Percentiles rank a stretch among this genome's conserved stretches.
Conservation (phyloP, 2,113 vertebrate genomes). For the Motacilla alba region DNA sequence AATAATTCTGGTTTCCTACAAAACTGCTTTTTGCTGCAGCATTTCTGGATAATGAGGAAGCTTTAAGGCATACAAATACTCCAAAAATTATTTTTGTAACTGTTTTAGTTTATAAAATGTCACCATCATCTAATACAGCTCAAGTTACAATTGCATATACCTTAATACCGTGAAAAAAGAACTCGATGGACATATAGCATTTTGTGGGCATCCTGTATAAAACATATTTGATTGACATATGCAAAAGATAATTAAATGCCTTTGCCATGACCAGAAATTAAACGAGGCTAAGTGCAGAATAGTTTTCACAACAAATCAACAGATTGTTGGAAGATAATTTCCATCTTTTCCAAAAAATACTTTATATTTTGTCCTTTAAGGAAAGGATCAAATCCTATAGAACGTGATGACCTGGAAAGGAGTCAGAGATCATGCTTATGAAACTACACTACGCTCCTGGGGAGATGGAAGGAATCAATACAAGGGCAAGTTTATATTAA, state of each 20-base stretch:
- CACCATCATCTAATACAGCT: not conserved
- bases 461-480: not conserved
- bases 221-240: not conserved
- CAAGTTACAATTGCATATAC: not conserved
- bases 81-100: not conserved
- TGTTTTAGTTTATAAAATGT: not conserved
- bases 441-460: not conserved
- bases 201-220: not conserved
- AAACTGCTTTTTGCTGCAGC: not conserved
- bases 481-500: not conserved
- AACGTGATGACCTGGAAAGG: not conserved
- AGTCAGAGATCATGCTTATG: not conserved
- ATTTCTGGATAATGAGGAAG: not conserved
- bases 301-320: not conserved
- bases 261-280: not conserved
- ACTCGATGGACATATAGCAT: fast-evolving
- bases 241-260: not conserved
- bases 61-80: not conserved
- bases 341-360: not conserved
- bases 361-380: not conserved
- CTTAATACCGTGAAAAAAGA: not conserved
- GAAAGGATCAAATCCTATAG: not conserved
- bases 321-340: not conserved
- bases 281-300: not conserved
- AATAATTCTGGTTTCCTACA: not conserved